phyloP scores from a whole-genome alignment of 2,888 invertebrate genomes.

The Caradrina kadenii region DNA sequence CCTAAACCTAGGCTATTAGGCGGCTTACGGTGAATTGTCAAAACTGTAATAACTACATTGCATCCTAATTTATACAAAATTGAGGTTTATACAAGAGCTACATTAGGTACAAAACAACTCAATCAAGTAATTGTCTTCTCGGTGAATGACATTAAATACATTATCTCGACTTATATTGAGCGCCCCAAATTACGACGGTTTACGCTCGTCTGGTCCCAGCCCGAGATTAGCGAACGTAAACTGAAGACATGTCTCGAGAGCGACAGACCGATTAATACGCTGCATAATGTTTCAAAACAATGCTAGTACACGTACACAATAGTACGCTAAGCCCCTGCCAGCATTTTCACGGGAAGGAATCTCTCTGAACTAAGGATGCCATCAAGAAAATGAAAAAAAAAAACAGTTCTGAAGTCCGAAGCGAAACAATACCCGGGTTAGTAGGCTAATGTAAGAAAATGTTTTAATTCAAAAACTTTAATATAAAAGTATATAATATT shows the following conservation, averaged over 20 bases:
- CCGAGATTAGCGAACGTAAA: constrained; percentile 29
- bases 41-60: background rate
- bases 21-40: background rate
- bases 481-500: too few relatives aligned
- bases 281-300: constrained; percentile 54
- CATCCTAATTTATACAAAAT: background rate
- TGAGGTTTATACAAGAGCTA: background rate
- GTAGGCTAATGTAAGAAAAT: too few relatives aligned
- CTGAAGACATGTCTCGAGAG: constrained; percentile 17
- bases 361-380: constrained; percentile 23
- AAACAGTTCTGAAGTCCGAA: too few relatives aligned
- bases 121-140: background rate
- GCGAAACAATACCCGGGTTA: too few relatives aligned
- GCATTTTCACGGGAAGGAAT: constrained; percentile 33
- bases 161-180: constrained; percentile 20
- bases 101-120: background rate
- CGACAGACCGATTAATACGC: constrained; percentile 40
- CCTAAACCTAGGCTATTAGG: background rate
- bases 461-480: too few relatives aligned
- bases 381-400: background rate
- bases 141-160: constrained; percentile 18
- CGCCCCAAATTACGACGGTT: constrained; percentile 10
- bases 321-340: constrained; percentile 34
- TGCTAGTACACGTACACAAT: constrained; percentile 32
- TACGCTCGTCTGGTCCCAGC: constrained; percentile 12